Evolutionary conservation across 2,113 vertebrate genomes (phyloP).

Genomic region (Hepsetus odoe): DNA sequence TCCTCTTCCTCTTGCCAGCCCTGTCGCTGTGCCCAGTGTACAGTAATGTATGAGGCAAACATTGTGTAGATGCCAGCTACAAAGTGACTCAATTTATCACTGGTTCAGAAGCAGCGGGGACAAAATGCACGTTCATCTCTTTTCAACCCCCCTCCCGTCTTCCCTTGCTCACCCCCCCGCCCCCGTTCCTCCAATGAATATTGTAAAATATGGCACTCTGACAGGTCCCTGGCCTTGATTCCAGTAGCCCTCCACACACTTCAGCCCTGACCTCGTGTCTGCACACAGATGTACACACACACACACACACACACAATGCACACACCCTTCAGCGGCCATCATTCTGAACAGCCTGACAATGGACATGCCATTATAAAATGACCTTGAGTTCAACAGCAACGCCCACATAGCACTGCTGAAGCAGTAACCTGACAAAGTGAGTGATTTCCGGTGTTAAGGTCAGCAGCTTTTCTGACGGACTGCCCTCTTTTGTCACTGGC

Average conservation of each 20-base stretch:
- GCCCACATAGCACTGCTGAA: slow-evolving; percentile 60
- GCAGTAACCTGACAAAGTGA: slow-evolving; percentile 68
- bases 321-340: slow-evolving; percentile 60
- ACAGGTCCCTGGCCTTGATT: slow-evolving; percentile 73
- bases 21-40: background rate
- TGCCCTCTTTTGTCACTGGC: slow-evolving; percentile 20
- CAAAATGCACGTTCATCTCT: slow-evolving; percentile 71
- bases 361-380: slow-evolving; percentile 70
- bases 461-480: slow-evolving; percentile 66
- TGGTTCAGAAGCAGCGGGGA: slow-evolving; percentile 54
- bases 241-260: slow-evolving; percentile 50
- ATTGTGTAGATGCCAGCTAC: slow-evolving; percentile 43
- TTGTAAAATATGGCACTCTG: slow-evolving; percentile 69
- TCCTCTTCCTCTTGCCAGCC: background rate
- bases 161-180: background rate
- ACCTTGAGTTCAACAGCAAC: slow-evolving; percentile 67
- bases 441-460: slow-evolving; percentile 68
- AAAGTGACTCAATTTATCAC: slow-evolving; percentile 66
- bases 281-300: slow-evolving; percentile 12
- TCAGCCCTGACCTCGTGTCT: background rate
- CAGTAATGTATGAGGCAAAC: background rate
- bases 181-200: slow-evolving; percentile 11
- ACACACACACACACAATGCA: slow-evolving; percentile 55
- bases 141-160: slow-evolving; percentile 53
- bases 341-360: slow-evolving; percentile 69